phyloP scores from a whole-genome alignment of 2,113 vertebrate species.

The Lipophrys pholis region DNA sequence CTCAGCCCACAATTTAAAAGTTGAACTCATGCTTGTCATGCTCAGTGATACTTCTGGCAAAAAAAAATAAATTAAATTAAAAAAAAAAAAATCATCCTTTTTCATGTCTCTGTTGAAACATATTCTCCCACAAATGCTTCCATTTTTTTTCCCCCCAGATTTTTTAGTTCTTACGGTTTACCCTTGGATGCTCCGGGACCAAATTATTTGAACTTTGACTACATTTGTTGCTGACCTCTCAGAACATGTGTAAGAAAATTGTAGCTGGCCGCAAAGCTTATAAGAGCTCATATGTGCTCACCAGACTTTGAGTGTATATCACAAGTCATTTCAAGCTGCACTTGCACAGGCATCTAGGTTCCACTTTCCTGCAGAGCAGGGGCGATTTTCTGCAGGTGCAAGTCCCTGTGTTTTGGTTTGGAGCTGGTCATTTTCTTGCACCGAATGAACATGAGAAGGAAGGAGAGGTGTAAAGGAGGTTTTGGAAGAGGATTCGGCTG shows the following conservation, averaged over 20 bases:
- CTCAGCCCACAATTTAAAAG: constrained; percentile 17
- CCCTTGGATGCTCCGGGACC: background rate
- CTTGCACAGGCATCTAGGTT: background rate
- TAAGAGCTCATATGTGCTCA: background rate
- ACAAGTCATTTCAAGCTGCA: background rate
- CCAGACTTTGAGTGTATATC: background rate
- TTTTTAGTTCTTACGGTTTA: constrained; percentile 11
- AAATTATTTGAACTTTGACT: background rate
- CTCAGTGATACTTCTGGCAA: background rate
- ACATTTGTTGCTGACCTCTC: background rate
- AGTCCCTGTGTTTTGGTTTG: background rate
- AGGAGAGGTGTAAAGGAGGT: background rate
- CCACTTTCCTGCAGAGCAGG: background rate
- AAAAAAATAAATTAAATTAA: too few species aligned
- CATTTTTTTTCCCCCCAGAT: background rate
- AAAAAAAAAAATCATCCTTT: background rate
- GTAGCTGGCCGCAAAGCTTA: constrained; percentile 4
- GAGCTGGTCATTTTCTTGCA: background rate
- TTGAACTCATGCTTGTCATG: constrained; percentile 17
- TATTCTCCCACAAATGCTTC: background rate
- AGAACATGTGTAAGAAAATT: constrained; percentile 12
- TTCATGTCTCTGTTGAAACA: constrained; percentile 7
- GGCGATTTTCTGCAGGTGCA: background rate
- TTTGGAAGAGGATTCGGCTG: background rate
- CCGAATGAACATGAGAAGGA: background rate